phyloP scores from a whole-genome alignment of 92 coral and sea anemone genomes.

The Epizoanthus illoricatus region DNA sequence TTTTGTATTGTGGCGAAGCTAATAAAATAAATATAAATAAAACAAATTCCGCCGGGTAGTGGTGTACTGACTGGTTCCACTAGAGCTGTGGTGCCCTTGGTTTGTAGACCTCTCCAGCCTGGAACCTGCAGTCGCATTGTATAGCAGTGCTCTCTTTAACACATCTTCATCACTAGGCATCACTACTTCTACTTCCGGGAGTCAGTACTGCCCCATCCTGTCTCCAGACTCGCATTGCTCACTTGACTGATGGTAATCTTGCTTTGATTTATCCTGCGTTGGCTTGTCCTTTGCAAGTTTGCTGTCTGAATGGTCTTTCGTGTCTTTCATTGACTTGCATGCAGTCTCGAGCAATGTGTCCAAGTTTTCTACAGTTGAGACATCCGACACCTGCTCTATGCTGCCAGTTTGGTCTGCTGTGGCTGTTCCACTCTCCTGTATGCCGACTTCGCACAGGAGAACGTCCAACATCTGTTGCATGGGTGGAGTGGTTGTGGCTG shows the following conservation, averaged over 20 bases:
- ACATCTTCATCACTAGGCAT: no score
- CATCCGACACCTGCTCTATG: background rate
- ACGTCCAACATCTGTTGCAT: slow-evolving; percentile 30
- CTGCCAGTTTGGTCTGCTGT: background rate
- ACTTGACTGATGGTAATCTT: slow-evolving; percentile 14
- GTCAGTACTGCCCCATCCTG: slow-evolving; percentile 43
- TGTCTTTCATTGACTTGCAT: slow-evolving; percentile 13
- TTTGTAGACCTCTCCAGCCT: slow-evolving; percentile 40
- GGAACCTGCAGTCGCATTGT: slow-evolving; percentile 3
- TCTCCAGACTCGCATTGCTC: slow-evolving; percentile 43
- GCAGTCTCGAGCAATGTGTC: slow-evolving; percentile 52
- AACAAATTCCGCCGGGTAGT: slow-evolving; percentile 21
- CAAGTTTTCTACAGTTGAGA: slow-evolving; percentile 26
- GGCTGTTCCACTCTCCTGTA: background rate
- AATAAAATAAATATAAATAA: no score
- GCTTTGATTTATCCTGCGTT: no score
- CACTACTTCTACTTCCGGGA: no score
- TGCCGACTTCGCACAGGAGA: background rate
- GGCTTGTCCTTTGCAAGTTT: no score
- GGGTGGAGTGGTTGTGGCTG: slow-evolving; percentile 12
- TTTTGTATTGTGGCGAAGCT: no score
- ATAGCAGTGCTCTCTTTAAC: no score
- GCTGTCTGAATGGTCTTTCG: background rate
- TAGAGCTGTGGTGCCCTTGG: background rate
- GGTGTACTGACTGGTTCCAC: slow-evolving; percentile 32